Evolutionary conservation across 2,113 vertebrate species (phyloP).

Genomic region (Coryphaenoides rupestris): DNA sequence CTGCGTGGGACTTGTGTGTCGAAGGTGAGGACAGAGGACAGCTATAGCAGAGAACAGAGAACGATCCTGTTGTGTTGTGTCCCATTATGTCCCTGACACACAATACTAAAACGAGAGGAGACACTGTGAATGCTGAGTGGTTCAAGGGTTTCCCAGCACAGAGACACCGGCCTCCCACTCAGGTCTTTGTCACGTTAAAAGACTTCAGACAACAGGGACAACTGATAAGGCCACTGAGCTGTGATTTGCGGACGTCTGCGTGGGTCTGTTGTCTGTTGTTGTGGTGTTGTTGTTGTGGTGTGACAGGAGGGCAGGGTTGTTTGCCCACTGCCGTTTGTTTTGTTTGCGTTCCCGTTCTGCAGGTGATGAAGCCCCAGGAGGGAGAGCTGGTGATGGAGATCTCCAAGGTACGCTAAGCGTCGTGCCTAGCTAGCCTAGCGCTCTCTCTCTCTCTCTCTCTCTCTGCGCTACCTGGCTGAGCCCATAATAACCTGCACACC

Average conservation of each 20-base stretch:
- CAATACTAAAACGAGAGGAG: neutral
- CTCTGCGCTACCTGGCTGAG: too few relatives aligned
- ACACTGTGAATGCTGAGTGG: neutral
- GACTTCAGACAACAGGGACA: too few relatives aligned
- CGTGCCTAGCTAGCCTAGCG: neutral
- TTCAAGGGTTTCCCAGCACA: neutral
- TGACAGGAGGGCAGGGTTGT: slow-evolving; percentile 12
- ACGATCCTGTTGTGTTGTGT: slow-evolving; percentile 19
- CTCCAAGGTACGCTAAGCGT: slow-evolving; percentile 70
- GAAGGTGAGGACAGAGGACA: too few relatives aligned
- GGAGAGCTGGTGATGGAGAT: slow-evolving; percentile 68
- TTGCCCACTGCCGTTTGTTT: slow-evolving; percentile 33
- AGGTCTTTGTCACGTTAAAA: neutral
- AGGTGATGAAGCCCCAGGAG: slow-evolving; percentile 74
- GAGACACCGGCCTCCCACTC: neutral
- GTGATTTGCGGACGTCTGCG: too few relatives aligned
- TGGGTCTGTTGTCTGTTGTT: neutral
- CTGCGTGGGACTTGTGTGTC: too few relatives aligned
- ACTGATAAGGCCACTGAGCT: too few relatives aligned
- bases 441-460: too few relatives aligned
- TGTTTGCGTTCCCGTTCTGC: slow-evolving; percentile 45
- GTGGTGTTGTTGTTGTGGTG: neutral
- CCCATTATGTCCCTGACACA: slow-evolving; percentile 23
- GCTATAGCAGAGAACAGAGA: neutral
- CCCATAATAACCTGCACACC: too few relatives aligned